Evolutionary conservation across 2,797 vertebrate genomes (phyloP).

Genomic region (Pteronotus mesoamericanus): DNA sequence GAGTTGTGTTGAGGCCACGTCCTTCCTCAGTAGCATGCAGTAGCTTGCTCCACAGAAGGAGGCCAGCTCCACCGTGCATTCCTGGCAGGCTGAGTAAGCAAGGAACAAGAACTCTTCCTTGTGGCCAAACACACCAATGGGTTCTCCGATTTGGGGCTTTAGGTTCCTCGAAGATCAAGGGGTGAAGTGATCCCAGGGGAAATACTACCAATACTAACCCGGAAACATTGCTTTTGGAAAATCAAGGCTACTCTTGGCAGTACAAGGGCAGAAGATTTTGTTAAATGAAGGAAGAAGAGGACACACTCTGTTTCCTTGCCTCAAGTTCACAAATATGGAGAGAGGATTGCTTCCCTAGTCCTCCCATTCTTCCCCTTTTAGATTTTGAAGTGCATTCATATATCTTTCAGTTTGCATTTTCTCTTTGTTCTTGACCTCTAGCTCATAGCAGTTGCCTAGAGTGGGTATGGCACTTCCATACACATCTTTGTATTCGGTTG

Average conservation of each 20-base stretch:
- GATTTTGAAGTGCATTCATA: not conserved
- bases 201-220: not conserved
- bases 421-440: not conserved
- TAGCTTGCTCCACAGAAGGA: not conserved
- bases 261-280: not conserved
- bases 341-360: not conserved
- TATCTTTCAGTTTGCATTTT: not conserved
- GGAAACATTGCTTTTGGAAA: not conserved
- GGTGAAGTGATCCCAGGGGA: not conserved
- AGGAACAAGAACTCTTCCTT: not conserved
- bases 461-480: no score
- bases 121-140: not conserved
- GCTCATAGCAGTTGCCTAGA: not conserved
- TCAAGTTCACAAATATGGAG: not conserved
- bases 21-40: not conserved
- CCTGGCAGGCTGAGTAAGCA: not conserved
- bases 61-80: not conserved
- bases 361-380: not conserved
- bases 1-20: rapidly evolving
- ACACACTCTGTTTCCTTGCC: not conserved
- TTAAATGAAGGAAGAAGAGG: not conserved
- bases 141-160: not conserved
- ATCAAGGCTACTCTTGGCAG: not conserved
- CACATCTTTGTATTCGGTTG: not conserved
- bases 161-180: not conserved